phyloP scores from a whole-genome alignment of 2,113 vertebrate genomes.

The Salvelinus fontinalis region DNA sequence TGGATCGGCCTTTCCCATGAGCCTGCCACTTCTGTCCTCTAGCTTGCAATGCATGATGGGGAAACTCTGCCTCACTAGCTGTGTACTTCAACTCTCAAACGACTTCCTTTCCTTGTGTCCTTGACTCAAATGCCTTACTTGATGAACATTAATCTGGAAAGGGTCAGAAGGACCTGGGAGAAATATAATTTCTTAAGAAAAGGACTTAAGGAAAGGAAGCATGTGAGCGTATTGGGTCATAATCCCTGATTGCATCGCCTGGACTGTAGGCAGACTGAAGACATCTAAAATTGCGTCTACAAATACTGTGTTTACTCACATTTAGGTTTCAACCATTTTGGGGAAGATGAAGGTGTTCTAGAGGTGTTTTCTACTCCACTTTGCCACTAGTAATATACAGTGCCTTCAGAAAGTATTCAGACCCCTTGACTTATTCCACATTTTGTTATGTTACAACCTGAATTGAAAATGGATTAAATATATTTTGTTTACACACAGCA shows the following conservation, averaged over 20 bases:
- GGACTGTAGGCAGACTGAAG: no score
- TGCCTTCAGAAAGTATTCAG: no score
- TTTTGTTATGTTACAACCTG: no score
- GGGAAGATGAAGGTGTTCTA: no score
- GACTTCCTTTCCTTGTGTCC: constrained; percentile 8
- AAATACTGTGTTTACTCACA: no score
- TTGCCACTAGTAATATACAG: no score
- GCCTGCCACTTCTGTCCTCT: constrained; percentile 37
- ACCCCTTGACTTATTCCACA: no score
- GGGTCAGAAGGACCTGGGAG: neutral
- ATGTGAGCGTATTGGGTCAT: neutral
- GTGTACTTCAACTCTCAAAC: neutral
- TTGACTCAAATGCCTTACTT: constrained; percentile 13
- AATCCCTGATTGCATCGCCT: no score
- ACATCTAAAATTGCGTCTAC: neutral
- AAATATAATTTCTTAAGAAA: neutral
- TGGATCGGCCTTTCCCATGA: neutral
- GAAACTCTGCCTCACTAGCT: constrained; percentile 11
- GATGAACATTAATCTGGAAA: neutral
- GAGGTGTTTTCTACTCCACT: no score
- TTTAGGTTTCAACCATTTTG: no score
- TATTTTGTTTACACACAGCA: no score
- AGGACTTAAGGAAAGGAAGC: neutral
- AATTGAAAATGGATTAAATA: no score
- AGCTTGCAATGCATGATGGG: constrained; percentile 59